Base-by-base conservation (phyloP, 2,797 vertebrate genomes). In the Taenioides sp. region DNA sequence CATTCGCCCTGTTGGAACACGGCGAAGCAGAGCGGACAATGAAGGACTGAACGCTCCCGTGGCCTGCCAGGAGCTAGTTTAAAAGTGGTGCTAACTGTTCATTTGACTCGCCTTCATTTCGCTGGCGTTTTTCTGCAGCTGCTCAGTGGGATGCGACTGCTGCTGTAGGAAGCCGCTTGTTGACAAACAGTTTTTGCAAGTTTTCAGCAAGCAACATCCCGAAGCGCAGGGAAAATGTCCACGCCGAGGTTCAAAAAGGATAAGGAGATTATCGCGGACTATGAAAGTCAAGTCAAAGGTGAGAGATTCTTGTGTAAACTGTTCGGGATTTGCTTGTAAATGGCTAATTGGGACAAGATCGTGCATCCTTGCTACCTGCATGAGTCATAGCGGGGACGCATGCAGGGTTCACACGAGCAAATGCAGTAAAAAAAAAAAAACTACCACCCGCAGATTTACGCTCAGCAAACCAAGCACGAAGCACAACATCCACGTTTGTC, bases 201-300 rank as follows among this genome's bases (percentile, higher is more conserved):
- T 92, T 92, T 78, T 63, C 75, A 67, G 70, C 54, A 60, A 74
- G 75, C 68, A 43, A 20, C 25, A 50, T 54, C 34, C 74, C 18
- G 54, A 34, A 72, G 74, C 71, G 77, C 74, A 55, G 22, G 17
- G 73, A 96, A 93, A 90, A 98, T 99, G 97, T 98, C 97, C 86
- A 93, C 96, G 54, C 93, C 91, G 93, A 95, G 95, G 94, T 97
- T 96, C 89, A 98, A 98, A 90, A 99, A 99, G 93, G 97, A 99
- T 94, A 99, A 99, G 93, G 97, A 99, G 85, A 99, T 99, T 81
- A 96, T 99, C 86, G 94, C 93, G 70, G 97, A 99, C 62, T 99
- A 99, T 88, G 97, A 99, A 92, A 96, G 95, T 86, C 97, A 99
- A 95, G 97, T 99, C 25, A 99, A 99, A 97, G 97, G 97, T 98